Percentiles rank a stretch among this genome's conserved stretches.
Evolutionary conservation across 1,140 invertebrate genomes (phyloP).

Genomic region (Agrypnia vestita): DNA sequence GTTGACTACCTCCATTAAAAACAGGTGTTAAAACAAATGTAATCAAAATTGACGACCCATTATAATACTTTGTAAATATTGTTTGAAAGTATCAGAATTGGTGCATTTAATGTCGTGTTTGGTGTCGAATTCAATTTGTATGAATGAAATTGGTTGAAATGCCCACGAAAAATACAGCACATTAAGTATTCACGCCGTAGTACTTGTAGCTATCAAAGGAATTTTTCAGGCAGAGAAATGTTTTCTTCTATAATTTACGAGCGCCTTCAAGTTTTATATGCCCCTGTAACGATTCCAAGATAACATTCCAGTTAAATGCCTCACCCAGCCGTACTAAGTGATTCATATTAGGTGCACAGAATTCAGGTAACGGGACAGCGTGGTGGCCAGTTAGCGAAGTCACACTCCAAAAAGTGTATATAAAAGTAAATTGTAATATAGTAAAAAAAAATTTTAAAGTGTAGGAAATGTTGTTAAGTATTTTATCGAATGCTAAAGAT

Average conservation of each 20-base stretch:
- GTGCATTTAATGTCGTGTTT: neutral
- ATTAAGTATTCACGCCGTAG: conserved; percentile 13
- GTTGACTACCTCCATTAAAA: too few relatives aligned
- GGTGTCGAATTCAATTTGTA: neutral
- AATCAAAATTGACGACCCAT: too few relatives aligned
- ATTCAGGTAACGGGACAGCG: neutral
- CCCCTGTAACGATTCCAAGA: conserved; percentile 18
- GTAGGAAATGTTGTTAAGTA: too few relatives aligned
- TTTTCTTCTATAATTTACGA: conserved; percentile 44
- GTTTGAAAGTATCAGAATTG: too few relatives aligned
- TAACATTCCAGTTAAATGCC: conserved; percentile 41
- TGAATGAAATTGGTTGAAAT: neutral
- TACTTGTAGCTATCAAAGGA: conserved; percentile 19
- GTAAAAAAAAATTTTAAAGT: too few relatives aligned
- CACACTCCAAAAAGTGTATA: too few relatives aligned
- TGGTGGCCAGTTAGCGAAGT: too few relatives aligned
- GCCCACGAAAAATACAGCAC: neutral
- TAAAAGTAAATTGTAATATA: too few relatives aligned
- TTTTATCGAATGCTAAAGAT: too few relatives aligned
- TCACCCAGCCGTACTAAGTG: conserved; percentile 30
- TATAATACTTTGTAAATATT: too few relatives aligned
- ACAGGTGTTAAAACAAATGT: too few relatives aligned
- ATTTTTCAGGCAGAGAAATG: conserved; percentile 5
- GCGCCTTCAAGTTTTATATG: conserved; percentile 2
- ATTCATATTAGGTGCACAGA: conserved; percentile 15